These are phyloP conservation scores for Psylliodes chrysocephalus DNA, from an alignment of 2,888 invertebrate genomes.

Conservation along the genomic window DNA sequence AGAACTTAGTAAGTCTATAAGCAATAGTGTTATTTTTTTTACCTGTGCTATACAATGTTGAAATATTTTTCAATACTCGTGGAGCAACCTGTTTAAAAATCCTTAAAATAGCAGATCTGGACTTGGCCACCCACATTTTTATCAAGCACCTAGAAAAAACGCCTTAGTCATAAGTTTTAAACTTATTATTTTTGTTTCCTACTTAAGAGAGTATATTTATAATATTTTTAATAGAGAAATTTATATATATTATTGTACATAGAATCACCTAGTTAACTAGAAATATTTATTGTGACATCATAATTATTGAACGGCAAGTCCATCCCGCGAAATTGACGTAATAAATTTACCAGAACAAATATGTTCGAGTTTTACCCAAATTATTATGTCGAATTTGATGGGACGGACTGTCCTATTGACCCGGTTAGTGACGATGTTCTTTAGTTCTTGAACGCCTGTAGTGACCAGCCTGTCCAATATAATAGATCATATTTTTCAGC, in stretches of 20 bases:
- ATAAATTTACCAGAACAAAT: too few species aligned
- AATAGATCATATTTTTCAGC: constrained; percentile 1
- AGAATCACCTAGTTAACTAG: constrained; percentile 57
- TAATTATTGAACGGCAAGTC: constrained; percentile 25
- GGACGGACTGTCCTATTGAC: constrained; percentile 27
- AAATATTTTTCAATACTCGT: too few species aligned
- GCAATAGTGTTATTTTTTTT: too few species aligned
- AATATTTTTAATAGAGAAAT: constrained; percentile 66
- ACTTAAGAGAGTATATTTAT: constrained; percentile 73
- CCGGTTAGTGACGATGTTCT: constrained; percentile 31
- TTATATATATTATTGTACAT: constrained; percentile 65
- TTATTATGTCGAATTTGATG: neutral
- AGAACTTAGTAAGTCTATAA: too few species aligned
- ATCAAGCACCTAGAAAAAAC: constrained; percentile 61
- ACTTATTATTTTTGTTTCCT: constrained; percentile 72
- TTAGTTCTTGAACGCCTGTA: constrained; percentile 19
- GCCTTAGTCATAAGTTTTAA: constrained; percentile 68
- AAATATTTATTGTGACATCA: constrained; percentile 45
- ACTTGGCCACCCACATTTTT: constrained; percentile 35
- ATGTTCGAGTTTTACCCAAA: too few species aligned
- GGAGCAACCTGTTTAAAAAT: too few species aligned
- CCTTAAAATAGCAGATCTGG: constrained; percentile 7
- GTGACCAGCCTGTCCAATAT: constrained; percentile 9
- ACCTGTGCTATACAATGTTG: too few species aligned
- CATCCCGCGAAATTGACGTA: neutral